Evolutionary conservation across 2,888 invertebrate genomes (phyloP).

Genomic region (Siphlonurus alternatus): DNA sequence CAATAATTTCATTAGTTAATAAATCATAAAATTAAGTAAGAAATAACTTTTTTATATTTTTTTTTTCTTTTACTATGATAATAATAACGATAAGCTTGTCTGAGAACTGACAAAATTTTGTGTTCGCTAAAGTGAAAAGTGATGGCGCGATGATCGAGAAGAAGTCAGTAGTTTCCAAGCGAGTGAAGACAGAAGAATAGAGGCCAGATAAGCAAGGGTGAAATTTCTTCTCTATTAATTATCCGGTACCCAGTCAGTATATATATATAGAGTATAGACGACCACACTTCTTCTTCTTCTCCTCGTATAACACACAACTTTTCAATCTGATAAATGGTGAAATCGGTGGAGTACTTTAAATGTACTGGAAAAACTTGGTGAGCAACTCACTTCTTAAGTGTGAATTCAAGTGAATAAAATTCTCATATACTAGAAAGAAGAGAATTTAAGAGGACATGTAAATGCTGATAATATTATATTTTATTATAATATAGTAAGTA

Average conservation of each 20-base stretch:
- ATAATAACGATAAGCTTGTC: no score
- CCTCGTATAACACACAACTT: background rate
- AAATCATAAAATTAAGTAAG: no score
- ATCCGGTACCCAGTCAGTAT: background rate
- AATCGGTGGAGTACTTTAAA: background rate
- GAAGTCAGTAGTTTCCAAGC: background rate
- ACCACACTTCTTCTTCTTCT: no score
- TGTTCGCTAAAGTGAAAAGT: background rate
- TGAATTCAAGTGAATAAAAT: background rate
- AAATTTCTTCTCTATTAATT: background rate
- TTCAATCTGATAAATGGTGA: background rate
- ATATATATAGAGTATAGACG: background rate
- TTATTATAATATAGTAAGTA: no score
- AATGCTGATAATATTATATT: no score
- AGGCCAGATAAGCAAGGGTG: background rate
- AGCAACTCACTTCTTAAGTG: background rate
- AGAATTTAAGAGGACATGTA: background rate
- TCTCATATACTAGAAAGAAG: background rate
- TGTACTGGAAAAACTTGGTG: constrained; percentile 2
- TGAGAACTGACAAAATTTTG: no score
- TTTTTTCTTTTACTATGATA: no score
- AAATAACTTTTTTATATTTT: no score
- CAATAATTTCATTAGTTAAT: no score
- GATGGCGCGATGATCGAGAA: background rate
- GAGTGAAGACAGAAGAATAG: background rate